Base-by-base conservation (phyloP, 2,888 invertebrate genomes). In the Andrena camellia region DNA sequence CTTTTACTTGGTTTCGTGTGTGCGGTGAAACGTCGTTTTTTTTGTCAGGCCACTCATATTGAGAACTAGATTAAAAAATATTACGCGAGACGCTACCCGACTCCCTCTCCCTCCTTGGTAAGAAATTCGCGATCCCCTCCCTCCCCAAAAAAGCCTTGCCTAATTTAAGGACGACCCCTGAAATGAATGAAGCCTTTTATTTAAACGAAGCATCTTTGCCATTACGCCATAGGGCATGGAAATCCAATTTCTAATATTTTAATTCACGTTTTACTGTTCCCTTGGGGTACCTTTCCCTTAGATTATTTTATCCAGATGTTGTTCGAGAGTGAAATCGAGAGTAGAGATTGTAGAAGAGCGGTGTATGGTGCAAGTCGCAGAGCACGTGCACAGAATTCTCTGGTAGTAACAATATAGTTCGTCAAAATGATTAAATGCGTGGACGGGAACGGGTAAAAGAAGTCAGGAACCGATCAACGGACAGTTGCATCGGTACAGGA, bases 381-480 rank as follows among this genome's bases (percentile, higher is more conserved):
- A 23, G 23, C 57, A 13, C 57, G 57, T 23, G 57, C 57, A 26
- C 26, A 10, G 57, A 23, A 10, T 57, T 13, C 57, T 26, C 10
- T 10, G 10, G 13, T 26, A 26, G 23, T 57, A n/a, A 8, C 5
- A 7, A 20, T 68, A 23, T 23, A 23, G 31, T 54, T 33, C 7
- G 7, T 52, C 31, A 33, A 7, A 69, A 10, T 29, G 31, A 62
- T 33, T 33, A 17, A 52, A 71, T 13, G 42, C 17, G 3, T 2
- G 26, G 4, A n/a, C 10, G 7, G 52, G 26, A 63, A 35, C 33
- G 13, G 7, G 20, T 3, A 31, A 10, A 42, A 31, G 42, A 67
- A 67, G 42, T 10, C 57, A 57, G 42, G 48, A 57, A 73, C n/a
- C 23, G n/a, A 59, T 57, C 57, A 13, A 10, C 23, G 20, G 54